Percentiles rank a stretch among this genome's conserved stretches.
Evolutionary conservation across 2,888 invertebrate genomes (phyloP).

Genomic region (Drosophila neutralis): DNA sequence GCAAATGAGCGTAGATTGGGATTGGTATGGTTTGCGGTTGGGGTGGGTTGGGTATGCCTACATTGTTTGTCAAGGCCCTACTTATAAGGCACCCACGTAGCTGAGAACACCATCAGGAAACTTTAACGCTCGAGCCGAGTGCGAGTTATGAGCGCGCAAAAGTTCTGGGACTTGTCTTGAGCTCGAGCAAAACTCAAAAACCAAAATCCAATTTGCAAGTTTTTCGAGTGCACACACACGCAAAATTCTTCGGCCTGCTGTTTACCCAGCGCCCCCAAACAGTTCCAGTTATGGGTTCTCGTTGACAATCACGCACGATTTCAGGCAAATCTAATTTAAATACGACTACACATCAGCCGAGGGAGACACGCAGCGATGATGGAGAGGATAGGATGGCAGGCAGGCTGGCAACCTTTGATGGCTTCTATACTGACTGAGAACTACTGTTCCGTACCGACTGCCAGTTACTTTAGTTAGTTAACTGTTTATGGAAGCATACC

Average conservation of each 20-base stretch:
- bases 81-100: constrained; percentile 22
- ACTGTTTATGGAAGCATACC: constrained; percentile 70
- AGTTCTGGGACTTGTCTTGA: constrained; percentile 45
- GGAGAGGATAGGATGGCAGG: background rate
- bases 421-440: constrained; percentile 35
- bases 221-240: constrained; percentile 72
- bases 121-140: constrained; percentile 38
- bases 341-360: constrained; percentile 72
- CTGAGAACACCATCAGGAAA: constrained; percentile 16
- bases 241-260: constrained; percentile 51
- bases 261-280: constrained; percentile 30
- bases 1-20: constrained; percentile 20
- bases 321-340: constrained; percentile 80
- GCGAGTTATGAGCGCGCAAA: constrained; percentile 32
- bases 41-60: background rate
- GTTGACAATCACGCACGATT: constrained; percentile 81
- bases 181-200: constrained; percentile 61
- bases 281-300: constrained; percentile 15
- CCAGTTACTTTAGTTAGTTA: constrained; percentile 78
- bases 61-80: constrained; percentile 11
- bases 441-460: constrained; percentile 40
- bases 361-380: background rate
- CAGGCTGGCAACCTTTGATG: constrained; percentile 68
- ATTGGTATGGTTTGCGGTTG: background rate
- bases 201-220: constrained; percentile 80